Percentiles rank a stretch among this genome's conserved stretches.
Evolutionary conservation across 1,140 invertebrate genomes (phyloP).

Genomic region (Trinorchestia longiramus): DNA sequence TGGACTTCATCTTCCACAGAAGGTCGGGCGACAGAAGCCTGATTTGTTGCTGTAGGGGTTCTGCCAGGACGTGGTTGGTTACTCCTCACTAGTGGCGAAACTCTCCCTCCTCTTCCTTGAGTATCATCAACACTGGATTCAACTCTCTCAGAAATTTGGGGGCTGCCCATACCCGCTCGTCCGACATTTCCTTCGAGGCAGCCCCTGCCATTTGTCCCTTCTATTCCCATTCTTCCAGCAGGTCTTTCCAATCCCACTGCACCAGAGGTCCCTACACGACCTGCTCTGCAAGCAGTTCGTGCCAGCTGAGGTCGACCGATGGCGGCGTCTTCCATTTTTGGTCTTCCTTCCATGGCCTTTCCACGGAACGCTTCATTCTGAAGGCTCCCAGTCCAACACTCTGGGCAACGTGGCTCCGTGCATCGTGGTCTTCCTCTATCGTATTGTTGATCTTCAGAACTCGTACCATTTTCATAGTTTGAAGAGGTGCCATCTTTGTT

Average conservation of each 20-base stretch:
- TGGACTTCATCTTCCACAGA: not conserved
- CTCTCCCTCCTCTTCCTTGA: not conserved
- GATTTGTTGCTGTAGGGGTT: not conserved
- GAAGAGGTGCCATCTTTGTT: not conserved
- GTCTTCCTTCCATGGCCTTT: not conserved
- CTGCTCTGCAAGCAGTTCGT: not conserved
- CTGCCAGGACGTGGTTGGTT: not conserved
- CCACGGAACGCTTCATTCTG: not conserved
- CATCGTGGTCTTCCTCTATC: constrained; percentile 1
- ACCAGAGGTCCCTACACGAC: not conserved
- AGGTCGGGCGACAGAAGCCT: not conserved
- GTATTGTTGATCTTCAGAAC: not conserved
- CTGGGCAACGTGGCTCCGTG: not conserved
- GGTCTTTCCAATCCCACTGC: not conserved
- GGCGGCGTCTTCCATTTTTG: not conserved
- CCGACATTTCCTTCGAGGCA: not conserved
- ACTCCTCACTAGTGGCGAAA: not conserved
- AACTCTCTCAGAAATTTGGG: not conserved
- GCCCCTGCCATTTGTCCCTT: not conserved
- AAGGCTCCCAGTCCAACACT: not conserved
- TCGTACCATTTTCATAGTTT: not conserved
- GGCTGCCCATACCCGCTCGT: not conserved
- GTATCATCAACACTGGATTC: not conserved
- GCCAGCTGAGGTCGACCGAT: not conserved
- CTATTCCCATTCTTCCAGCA: not conserved